phyloP scores from a whole-genome alignment of 2,797 vertebrate species.

The Aplochiton taeniatus region DNA sequence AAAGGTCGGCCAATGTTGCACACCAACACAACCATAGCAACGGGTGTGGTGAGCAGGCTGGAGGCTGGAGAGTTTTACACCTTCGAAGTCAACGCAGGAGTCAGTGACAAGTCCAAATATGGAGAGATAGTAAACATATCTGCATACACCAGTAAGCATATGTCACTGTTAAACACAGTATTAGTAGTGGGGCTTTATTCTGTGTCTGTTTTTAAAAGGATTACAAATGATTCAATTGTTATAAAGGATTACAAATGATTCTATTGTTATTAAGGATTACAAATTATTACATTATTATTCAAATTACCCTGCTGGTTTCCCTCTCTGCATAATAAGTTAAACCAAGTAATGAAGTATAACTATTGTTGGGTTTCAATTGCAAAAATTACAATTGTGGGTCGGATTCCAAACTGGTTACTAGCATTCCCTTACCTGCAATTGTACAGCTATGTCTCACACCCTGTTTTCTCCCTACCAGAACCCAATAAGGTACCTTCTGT shows the following conservation, averaged over 20 bases:
- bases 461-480: conserved; percentile 36
- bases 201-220: too few relatives aligned
- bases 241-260: too few relatives aligned
- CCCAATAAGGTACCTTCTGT: conserved; percentile 46
- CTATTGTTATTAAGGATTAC: too few relatives aligned
- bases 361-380: too few relatives aligned
- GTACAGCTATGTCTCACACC: neutral
- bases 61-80: conserved; percentile 33
- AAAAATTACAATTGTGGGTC: too few relatives aligned
- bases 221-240: too few relatives aligned
- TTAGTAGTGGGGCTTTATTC: neutral
- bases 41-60: accelerated
- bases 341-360: too few relatives aligned
- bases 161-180: neutral
- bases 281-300: too few relatives aligned
- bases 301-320: too few relatives aligned
- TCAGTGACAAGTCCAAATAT: accelerated
- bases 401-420: too few relatives aligned
- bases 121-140: neutral
- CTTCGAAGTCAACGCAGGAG: conserved; percentile 44
- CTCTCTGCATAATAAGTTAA: too few relatives aligned
- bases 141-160: conserved; percentile 56
- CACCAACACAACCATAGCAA: accelerated
- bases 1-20: accelerated
- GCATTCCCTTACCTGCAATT: too few relatives aligned